A percentile compares a stretch with the other conserved stretches of the same genome.
Conservation (phyloP, 1,140 invertebrate genomes). For the Pachypsylla venusta region DNA sequence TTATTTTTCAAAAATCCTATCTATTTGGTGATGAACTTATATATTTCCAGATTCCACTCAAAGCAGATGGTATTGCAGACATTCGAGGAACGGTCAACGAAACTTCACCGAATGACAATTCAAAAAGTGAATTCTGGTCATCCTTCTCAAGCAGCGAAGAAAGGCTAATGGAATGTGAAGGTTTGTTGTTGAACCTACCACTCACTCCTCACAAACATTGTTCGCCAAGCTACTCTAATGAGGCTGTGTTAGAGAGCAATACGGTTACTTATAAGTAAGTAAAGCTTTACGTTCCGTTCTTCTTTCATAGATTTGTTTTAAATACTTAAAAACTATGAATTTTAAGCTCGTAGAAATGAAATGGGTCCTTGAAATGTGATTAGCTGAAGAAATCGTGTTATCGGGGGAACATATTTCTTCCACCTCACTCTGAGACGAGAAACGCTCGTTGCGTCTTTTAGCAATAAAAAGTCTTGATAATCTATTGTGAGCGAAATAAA, state of each 20-base stretch:
- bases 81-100: constrained; percentile 42
- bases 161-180: constrained; percentile 51
- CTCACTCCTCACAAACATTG: constrained; percentile 45
- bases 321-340: no score
- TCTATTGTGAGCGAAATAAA: no score
- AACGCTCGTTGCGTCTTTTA: no score
- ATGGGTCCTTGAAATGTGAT: no score
- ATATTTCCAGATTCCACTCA: constrained; percentile 17
- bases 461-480: no score
- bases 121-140: constrained; percentile 60
- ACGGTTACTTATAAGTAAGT: constrained; percentile 45
- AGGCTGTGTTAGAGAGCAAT: constrained; percentile 36
- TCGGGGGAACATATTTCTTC: no score
- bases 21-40: no score
- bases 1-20: no score
- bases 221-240: constrained; percentile 27
- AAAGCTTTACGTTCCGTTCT: background rate
- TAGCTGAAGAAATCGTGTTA: no score
- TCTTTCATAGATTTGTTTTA: background rate
- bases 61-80: constrained; percentile 42
- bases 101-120: constrained; percentile 44
- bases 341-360: no score
- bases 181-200: constrained; percentile 52
- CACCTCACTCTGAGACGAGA: no score
- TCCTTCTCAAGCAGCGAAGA: constrained; percentile 64